Conservation (phyloP, 2,113 vertebrate genomes). For the Paramisgurnus dabryanus region DNA sequence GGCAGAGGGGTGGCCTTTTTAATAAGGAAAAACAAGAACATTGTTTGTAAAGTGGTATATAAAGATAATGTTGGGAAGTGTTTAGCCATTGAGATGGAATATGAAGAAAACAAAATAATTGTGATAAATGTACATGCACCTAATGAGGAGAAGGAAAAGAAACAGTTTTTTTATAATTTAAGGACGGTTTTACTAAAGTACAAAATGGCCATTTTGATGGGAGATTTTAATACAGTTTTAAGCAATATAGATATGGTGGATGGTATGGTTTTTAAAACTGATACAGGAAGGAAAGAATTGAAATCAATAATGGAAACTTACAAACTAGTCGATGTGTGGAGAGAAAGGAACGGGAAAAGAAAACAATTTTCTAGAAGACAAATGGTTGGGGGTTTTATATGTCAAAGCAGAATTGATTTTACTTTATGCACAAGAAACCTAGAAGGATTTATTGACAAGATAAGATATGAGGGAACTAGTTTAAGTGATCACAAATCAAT, state of each 20-base stretch:
- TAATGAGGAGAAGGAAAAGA: background rate
- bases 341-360: background rate
- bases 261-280: constrained; percentile 5
- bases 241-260: background rate
- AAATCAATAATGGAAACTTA: background rate
- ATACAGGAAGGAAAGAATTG: background rate
- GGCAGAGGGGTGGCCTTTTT: background rate
- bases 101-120: background rate
- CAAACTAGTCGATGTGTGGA: background rate
- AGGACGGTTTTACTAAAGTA: background rate
- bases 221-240: background rate
- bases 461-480: background rate
- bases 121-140: background rate
- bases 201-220: no score
- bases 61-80: background rate
- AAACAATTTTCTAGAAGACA: background rate
- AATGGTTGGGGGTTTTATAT: background rate
- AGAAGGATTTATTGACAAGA: background rate
- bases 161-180: background rate
- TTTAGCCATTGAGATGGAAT: background rate
- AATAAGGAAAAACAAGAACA: background rate
- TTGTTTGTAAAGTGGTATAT: background rate
- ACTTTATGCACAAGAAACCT: background rate
- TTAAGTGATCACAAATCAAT: background rate
- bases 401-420: constrained; percentile 8